A percentile compares a stretch with the other conserved stretches of the same genome.
phyloP scores from a whole-genome alignment of 2,888 invertebrate genomes.

The Drosophila silvestris region DNA sequence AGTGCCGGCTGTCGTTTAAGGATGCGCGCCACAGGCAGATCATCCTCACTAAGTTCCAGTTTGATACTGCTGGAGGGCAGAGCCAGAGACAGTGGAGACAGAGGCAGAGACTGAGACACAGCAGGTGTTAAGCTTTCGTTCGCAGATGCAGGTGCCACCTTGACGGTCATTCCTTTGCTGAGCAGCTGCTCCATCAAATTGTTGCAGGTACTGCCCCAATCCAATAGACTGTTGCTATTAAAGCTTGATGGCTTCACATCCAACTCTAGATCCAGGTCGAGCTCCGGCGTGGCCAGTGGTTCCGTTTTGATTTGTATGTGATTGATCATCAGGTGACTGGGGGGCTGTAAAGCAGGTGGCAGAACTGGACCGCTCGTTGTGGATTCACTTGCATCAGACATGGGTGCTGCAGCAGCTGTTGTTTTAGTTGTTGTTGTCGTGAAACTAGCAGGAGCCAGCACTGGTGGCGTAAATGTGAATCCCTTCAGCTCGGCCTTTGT shows the following conservation, averaged over 20 bases:
- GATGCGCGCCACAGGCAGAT: slow-evolving; percentile 64
- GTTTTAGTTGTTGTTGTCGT: slow-evolving; percentile 43
- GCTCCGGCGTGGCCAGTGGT: slow-evolving; percentile 30
- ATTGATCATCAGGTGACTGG: slow-evolving; percentile 52
- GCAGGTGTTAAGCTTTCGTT: slow-evolving; percentile 2
- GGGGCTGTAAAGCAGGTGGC: slow-evolving; percentile 26
- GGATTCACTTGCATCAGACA: not conserved
- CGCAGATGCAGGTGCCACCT: not conserved
- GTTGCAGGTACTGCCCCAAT: slow-evolving; percentile 91
- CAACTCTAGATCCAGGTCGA: slow-evolving; percentile 37
- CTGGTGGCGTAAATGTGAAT: slow-evolving; percentile 81
- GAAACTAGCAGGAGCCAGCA: slow-evolving; percentile 42
- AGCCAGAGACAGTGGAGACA: too few relatives aligned
- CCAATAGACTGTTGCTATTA: slow-evolving; percentile 53
- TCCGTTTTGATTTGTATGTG: slow-evolving; percentile 70
- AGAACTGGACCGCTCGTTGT: slow-evolving; percentile 11
- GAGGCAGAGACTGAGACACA: not conserved
- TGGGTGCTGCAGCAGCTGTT: not conserved
- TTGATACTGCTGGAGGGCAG: slow-evolving; percentile 41
- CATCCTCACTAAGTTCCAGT: slow-evolving; percentile 67
- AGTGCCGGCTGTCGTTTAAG: slow-evolving; percentile 52
- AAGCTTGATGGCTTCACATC: slow-evolving; percentile 46
- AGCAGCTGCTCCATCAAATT: slow-evolving; percentile 92
- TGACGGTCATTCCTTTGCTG: slow-evolving; percentile 80
- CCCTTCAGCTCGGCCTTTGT: slow-evolving; percentile 94